phyloP scores from a whole-genome alignment of 1,140 invertebrate species.

The Thaumatotibia leucotreta region DNA sequence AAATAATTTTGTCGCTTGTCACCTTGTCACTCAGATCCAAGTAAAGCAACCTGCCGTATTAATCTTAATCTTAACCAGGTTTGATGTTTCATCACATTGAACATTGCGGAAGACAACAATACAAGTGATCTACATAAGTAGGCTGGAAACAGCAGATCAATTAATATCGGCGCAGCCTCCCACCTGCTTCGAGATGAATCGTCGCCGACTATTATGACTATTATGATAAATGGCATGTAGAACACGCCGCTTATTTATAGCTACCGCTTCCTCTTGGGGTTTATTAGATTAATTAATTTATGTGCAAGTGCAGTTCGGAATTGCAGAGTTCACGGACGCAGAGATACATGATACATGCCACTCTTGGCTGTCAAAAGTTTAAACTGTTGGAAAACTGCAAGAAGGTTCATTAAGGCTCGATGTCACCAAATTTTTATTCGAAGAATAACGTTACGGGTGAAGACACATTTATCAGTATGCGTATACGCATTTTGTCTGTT shows the following conservation, averaged over 20 bases:
- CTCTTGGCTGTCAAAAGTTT: too few relatives aligned
- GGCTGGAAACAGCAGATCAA: conserved; percentile 6
- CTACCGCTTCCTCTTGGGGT: neutral
- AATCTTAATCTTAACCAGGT: too few relatives aligned
- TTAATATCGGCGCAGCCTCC: conserved; percentile 2
- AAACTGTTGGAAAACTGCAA: too few relatives aligned
- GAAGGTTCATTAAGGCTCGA: too few relatives aligned
- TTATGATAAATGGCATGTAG: conserved; percentile 9
- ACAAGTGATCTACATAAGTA: conserved; percentile 3
- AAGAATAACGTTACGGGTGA: too few relatives aligned
- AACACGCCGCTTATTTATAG: neutral
- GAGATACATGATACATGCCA: neutral
- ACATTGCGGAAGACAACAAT: conserved; percentile 4
- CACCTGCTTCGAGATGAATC: conserved; percentile 6
- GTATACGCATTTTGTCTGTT: too few relatives aligned
- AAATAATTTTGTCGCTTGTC: too few relatives aligned
- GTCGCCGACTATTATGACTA: conserved; percentile 7
- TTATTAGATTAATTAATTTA: neutral
- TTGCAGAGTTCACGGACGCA: neutral
- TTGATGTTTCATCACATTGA: neutral
- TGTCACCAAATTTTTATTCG: too few relatives aligned
- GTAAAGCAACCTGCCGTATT: too few relatives aligned
- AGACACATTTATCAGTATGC: too few relatives aligned
- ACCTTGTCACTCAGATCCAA: too few relatives aligned
- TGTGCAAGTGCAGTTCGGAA: neutral